phyloP scores from a whole-genome alignment of 2,888 invertebrate species.

The Drosophila cognata region DNA sequence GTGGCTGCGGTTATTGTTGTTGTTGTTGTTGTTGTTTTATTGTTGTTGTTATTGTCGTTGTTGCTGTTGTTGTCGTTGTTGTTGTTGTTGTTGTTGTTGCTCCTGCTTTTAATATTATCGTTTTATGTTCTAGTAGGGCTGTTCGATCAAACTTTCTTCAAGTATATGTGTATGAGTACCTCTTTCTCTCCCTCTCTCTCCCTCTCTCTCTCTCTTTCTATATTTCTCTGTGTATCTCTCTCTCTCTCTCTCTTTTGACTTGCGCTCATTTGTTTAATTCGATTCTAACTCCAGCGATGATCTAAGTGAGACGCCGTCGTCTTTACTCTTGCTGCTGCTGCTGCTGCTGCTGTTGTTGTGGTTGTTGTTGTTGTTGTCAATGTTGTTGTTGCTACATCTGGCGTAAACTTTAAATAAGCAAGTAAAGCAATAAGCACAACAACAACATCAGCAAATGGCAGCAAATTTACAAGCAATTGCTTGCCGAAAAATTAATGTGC shows the following conservation, averaged over 20 bases:
- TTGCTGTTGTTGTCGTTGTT: conserved; percentile 25
- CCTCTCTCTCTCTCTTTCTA: not conserved
- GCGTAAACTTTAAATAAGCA: conserved; percentile 61
- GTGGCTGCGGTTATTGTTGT: conserved; percentile 28
- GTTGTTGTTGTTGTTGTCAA: conserved; percentile 3
- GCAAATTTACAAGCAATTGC: conserved; percentile 51
- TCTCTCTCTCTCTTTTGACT: conserved; percentile 19
- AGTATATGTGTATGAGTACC: conserved; percentile 15
- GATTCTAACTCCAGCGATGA: conserved; percentile 83
- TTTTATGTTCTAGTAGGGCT: conserved; percentile 26
- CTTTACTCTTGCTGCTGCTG: conserved; percentile 25
- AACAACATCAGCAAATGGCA: conserved; percentile 17
- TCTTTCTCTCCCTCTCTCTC: not conserved
- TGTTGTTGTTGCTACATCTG: conserved; percentile 63
- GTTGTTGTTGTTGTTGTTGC: not conserved
- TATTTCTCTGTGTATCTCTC: not conserved
- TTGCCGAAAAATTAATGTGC: conserved; percentile 67
- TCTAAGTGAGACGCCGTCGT: conserved; percentile 78
- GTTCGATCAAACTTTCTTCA: conserved; percentile 27
- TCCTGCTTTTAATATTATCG: conserved; percentile 15
- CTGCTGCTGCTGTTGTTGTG: conserved; percentile 14
- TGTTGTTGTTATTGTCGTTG: not conserved
- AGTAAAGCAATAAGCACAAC: conserved; percentile 20
- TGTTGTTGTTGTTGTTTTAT: too few species aligned
- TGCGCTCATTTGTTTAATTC: conserved; percentile 72